These are phyloP conservation scores for Eurystomus glaucurus DNA, from an alignment of 2,797 vertebrate genomes.

Conservation along the genomic window DNA sequence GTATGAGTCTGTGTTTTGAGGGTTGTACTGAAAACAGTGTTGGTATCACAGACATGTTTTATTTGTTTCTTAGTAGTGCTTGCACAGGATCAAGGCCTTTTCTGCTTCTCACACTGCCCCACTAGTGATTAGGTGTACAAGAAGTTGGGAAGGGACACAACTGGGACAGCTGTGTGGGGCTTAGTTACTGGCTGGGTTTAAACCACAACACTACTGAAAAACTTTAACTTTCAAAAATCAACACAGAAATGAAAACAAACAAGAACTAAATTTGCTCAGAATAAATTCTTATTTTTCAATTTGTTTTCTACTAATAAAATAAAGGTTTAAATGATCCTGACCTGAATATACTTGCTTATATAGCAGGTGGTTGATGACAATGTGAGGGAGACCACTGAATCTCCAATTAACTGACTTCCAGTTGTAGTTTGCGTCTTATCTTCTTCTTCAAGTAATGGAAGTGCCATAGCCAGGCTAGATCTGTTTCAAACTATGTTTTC, in stretches of 20 bases:
- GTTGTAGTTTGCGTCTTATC: not conserved
- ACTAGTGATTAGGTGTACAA: not conserved
- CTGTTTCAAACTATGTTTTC: slow-evolving; percentile 5
- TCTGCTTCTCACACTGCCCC: not conserved
- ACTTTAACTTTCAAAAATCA: not conserved
- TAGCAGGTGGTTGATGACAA: not conserved
- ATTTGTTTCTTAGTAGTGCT: not conserved
- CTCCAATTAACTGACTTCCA: not conserved
- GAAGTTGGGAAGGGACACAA: not conserved
- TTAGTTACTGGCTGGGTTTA: not conserved
- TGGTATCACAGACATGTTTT: not conserved
- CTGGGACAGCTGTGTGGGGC: not conserved
- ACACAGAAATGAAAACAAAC: not conserved
- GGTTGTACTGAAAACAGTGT: not conserved
- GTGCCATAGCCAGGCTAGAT: not conserved
- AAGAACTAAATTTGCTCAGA: not conserved
- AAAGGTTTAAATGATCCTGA: not conserved
- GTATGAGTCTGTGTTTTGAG: not conserved
- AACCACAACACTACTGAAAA: not conserved
- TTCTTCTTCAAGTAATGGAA: not conserved
- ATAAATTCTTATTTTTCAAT: not conserved
- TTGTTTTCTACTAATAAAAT: not conserved
- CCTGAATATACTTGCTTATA: not conserved
- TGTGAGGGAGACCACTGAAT: not conserved
- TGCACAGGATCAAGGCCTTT: not conserved